Conservation (phyloP, 2,113 vertebrate species). For the Xiphophorus hellerii region DNA sequence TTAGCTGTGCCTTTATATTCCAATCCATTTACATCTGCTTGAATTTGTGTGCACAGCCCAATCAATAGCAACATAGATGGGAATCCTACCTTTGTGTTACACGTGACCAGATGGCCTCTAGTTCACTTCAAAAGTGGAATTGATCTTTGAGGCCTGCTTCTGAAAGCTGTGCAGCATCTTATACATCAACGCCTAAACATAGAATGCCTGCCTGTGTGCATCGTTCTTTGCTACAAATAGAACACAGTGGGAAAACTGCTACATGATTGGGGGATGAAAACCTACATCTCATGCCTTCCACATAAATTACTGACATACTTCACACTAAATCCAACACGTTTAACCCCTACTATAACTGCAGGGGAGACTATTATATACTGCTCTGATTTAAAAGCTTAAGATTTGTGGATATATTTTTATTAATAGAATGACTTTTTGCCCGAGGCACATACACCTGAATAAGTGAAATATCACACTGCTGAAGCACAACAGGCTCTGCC, state of each 20-base stretch:
- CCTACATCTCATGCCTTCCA: conserved; percentile 17
- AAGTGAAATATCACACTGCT: conserved; percentile 41
- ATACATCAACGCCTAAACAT: conserved; percentile 33
- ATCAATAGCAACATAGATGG: conserved; percentile 44
- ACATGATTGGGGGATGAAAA: conserved; percentile 13
- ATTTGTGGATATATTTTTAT: conserved; percentile 9
- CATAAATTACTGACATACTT: conserved; percentile 9
- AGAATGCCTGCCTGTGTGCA: conserved; percentile 1
- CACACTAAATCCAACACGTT: conserved; percentile 27
- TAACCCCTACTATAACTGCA: conserved; percentile 2
- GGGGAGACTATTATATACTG: conserved; percentile 18
- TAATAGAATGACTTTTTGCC: conserved; percentile 31
- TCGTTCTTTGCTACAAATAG: conserved; percentile 11
- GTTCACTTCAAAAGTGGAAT: conserved; percentile 44
- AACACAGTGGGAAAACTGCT: not conserved
- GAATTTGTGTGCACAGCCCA: conserved; percentile 23
- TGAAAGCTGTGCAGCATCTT: conserved; percentile 26
- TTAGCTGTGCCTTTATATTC: not conserved
- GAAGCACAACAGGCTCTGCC: conserved; percentile 32
- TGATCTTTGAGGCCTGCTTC: conserved; percentile 40
- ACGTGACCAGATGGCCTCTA: conserved; percentile 25
- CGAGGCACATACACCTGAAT: conserved; percentile 46
- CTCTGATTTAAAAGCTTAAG: conserved; percentile 30
- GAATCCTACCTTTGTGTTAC: conserved; percentile 13
- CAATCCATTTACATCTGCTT: conserved; percentile 46